Evolutionary conservation across 2,113 vertebrate species (phyloP).

Genomic region (Gila orcuttii): DNA sequence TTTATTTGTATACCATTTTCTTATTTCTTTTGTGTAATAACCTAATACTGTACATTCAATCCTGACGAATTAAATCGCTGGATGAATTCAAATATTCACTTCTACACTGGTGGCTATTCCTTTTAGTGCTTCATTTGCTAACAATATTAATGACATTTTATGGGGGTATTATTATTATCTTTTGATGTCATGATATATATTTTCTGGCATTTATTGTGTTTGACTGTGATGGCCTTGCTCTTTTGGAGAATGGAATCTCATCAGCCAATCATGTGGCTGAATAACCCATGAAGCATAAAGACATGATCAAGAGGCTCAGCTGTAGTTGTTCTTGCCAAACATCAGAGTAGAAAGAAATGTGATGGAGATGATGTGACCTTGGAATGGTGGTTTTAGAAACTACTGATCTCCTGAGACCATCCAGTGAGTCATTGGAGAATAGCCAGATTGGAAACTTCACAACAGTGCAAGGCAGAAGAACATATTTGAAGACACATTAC

Average conservation of each 20-base stretch:
- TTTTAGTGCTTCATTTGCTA: constrained; percentile 8
- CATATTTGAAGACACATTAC: background rate
- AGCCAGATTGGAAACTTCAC: background rate
- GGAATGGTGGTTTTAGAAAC: background rate
- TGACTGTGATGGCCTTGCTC: background rate
- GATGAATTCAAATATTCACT: constrained; percentile 23
- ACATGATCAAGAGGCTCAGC: too few relatives aligned
- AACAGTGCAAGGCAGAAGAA: background rate
- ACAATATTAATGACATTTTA: background rate
- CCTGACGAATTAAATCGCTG: constrained; percentile 26
- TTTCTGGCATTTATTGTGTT: constrained; percentile 14
- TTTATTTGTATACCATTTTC: constrained; percentile 29
- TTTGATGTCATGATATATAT: constrained; percentile 14
- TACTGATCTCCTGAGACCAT: background rate
- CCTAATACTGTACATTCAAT: background rate
- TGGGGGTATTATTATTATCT: background rate
- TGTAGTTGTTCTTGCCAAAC: background rate
- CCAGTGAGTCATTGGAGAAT: background rate
- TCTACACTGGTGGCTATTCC: constrained; percentile 32
- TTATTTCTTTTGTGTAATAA: constrained; percentile 22
- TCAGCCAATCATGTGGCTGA: background rate
- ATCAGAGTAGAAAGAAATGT: background rate
- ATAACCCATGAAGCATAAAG: too few relatives aligned
- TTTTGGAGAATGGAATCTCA: background rate
- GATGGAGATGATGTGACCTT: background rate